Evolutionary conservation across 2,113 vertebrate species (phyloP).

Genomic region (Cephalopterus ornatus): DNA sequence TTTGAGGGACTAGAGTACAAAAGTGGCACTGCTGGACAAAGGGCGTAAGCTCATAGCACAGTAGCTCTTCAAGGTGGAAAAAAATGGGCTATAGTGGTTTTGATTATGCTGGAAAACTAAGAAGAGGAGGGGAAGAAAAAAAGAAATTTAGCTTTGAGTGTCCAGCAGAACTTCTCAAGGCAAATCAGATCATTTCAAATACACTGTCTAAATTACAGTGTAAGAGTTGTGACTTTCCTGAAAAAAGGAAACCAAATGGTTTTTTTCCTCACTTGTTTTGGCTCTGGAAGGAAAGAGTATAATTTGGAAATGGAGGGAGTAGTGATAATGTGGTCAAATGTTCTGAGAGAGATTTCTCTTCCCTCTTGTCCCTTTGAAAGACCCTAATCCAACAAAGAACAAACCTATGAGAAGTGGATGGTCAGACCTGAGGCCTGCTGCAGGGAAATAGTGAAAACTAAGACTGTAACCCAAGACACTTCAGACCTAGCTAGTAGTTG

Average conservation of each 20-base stretch:
- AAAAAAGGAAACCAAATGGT: neutral
- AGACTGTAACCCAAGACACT: neutral
- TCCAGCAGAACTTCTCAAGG: neutral
- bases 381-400: neutral
- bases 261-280: neutral
- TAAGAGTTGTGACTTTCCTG: neutral
- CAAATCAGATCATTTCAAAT: neutral
- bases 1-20: neutral
- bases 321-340: neutral
- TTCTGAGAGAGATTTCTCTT: neutral
- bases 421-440: neutral
- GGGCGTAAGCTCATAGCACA: neutral
- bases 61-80: neutral
- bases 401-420: neutral
- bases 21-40: neutral
- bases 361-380: neutral
- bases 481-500: neutral
- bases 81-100: neutral
- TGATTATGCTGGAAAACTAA: neutral
- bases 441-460: neutral
- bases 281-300: neutral
- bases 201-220: neutral
- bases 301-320: neutral
- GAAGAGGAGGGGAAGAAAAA: neutral
- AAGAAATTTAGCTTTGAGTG: neutral